Evolutionary conservation across 2,797 vertebrate genomes (phyloP).

Genomic region (Crenichthys baileyi): DNA sequence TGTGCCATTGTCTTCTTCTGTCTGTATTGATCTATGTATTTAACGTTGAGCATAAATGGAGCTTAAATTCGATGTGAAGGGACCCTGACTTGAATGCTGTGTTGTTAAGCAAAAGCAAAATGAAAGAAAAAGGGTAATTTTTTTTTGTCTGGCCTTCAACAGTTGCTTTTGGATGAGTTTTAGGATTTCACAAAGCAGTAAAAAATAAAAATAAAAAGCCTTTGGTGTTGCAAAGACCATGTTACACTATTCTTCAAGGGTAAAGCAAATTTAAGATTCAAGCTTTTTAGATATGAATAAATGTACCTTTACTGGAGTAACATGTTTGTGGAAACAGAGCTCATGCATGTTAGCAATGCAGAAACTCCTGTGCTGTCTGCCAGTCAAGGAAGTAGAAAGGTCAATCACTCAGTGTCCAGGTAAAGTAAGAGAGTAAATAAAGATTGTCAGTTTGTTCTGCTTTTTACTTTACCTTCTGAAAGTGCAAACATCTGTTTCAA

Average conservation of each 20-base stretch:
- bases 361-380: slow-evolving; percentile 44
- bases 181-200: neutral
- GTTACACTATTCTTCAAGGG: neutral
- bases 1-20: neutral
- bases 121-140: neutral
- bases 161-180: neutral
- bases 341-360: slow-evolving; percentile 31
- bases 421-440: slow-evolving; percentile 17
- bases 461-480: slow-evolving; percentile 1
- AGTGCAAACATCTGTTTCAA: slow-evolving; percentile 37
- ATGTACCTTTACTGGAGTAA: neutral
- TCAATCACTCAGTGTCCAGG: neutral
- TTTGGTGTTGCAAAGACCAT: neutral
- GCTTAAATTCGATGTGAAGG: neutral
- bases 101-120: neutral
- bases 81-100: neutral
- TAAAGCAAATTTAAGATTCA: neutral
- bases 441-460: slow-evolving; percentile 19
- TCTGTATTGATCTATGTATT: neutral
- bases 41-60: neutral
- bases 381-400: slow-evolving; percentile 41
- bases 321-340: neutral
- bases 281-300: too few species aligned
- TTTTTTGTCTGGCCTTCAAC: neutral
- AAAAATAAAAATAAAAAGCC: neutral